A percentile compares a stretch with the other conserved stretches of the same genome.
Evolutionary conservation across 2,888 invertebrate genomes (phyloP).

Genomic region (Gnatocerus cornutus): DNA sequence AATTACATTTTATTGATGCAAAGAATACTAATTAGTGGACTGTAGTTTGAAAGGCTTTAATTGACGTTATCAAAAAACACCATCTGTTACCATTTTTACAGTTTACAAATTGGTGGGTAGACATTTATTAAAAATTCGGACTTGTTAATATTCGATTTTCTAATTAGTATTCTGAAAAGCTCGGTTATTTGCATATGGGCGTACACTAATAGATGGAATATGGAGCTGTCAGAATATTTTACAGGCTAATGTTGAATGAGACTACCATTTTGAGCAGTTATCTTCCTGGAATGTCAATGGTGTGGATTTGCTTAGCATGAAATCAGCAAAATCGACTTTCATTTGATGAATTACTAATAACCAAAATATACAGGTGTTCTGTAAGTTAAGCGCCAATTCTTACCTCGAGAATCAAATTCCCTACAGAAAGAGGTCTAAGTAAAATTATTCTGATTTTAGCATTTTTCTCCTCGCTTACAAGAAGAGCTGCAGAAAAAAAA

Average conservation of each 20-base stretch:
- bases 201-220: background rate
- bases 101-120: slow-evolving; percentile 11
- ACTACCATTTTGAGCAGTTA: background rate
- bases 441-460: too few species aligned
- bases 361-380: too few species aligned
- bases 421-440: too few species aligned
- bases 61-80: slow-evolving; percentile 22
- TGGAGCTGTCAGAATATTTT: slow-evolving; percentile 1
- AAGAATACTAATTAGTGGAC: slow-evolving; percentile 17
- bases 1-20: slow-evolving; percentile 25
- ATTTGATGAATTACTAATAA: too few species aligned
- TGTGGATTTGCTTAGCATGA: too few species aligned
- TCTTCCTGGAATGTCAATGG: too few species aligned
- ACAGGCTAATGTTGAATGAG: background rate
- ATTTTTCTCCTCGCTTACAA: too few species aligned
- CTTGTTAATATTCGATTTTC: slow-evolving; percentile 7
- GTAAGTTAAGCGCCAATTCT: too few species aligned
- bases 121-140: slow-evolving; percentile 18
- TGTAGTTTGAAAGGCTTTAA: slow-evolving; percentile 10
- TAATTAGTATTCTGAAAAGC: slow-evolving; percentile 12
- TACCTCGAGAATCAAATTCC: too few species aligned
- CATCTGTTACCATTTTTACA: slow-evolving; percentile 21
- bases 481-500: too few species aligned
- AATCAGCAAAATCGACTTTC: too few species aligned
- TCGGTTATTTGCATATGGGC: slow-evolving; percentile 14